Conservation (phyloP, 2,797 vertebrate species). For the Gymnopithys bicolor region DNA sequence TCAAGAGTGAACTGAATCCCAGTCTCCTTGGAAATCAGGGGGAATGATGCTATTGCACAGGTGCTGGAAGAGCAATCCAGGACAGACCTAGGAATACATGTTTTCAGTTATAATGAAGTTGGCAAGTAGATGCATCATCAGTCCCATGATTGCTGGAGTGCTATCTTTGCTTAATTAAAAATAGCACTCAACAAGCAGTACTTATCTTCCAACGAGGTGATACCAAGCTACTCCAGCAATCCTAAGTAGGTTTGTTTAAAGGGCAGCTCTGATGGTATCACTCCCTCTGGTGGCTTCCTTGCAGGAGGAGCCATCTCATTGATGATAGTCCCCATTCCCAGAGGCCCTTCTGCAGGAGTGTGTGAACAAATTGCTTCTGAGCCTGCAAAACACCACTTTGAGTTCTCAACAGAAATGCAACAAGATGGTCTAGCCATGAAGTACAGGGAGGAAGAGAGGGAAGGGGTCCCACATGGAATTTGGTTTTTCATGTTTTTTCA, state of each 20-base stretch:
- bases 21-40: background rate
- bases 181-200: background rate
- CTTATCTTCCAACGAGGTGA: slow-evolving; percentile 30
- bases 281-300: background rate
- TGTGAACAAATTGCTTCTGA: background rate
- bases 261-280: background rate
- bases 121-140: slow-evolving; percentile 52
- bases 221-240: background rate
- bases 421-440: background rate
- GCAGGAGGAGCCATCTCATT: background rate
- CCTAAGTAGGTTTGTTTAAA: background rate
- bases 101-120: slow-evolving; percentile 31
- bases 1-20: background rate
- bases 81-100: background rate
- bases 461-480: background rate
- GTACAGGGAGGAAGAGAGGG: background rate
- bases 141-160: slow-evolving; percentile 37
- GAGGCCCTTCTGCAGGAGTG: background rate
- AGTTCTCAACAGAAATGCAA: background rate
- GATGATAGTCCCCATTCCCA: background rate
- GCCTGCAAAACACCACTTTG: no score
- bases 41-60: background rate
- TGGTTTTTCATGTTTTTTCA: background rate
- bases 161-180: slow-evolving; percentile 50
- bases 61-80: slow-evolving; percentile 30